Evolutionary conservation across 1,140 invertebrate species (phyloP).

Genomic region (Drosophila dunni): DNA sequence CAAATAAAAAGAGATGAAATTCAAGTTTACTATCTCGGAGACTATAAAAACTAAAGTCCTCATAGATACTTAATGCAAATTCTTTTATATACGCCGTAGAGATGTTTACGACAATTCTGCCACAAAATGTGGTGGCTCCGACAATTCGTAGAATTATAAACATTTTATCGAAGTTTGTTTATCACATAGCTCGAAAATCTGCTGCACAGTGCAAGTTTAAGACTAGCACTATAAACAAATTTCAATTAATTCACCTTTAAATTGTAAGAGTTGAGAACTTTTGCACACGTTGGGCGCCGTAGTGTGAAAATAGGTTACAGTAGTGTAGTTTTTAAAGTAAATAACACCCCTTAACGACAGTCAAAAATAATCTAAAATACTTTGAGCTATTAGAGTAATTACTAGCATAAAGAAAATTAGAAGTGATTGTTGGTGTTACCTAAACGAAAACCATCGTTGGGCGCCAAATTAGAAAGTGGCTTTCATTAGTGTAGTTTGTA

Average conservation of each 20-base stretch:
- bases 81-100: slow-evolving; percentile 19
- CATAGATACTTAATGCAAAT: slow-evolving; percentile 30
- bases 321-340: too few relatives aligned
- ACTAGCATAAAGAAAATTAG: too few relatives aligned
- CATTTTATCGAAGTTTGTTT: slow-evolving; percentile 1
- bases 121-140: background rate
- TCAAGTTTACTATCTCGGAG: slow-evolving; percentile 14
- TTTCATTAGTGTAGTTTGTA: too few relatives aligned
- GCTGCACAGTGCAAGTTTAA: background rate
- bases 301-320: background rate
- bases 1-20: background rate
- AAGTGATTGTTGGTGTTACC: too few relatives aligned
- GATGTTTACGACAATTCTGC: slow-evolving; percentile 1
- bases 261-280: too few relatives aligned
- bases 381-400: too few relatives aligned
- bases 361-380: too few relatives aligned
- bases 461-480: too few relatives aligned
- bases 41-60: slow-evolving; percentile 23
- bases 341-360: too few relatives aligned
- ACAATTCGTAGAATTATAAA: background rate
- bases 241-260: too few relatives aligned
- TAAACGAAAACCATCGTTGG: too few relatives aligned
- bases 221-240: too few relatives aligned
- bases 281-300: background rate
- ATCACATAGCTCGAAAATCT: background rate